Base-by-base conservation (phyloP, 1,140 invertebrate genomes). In the Anastrepha obliqua region DNA sequence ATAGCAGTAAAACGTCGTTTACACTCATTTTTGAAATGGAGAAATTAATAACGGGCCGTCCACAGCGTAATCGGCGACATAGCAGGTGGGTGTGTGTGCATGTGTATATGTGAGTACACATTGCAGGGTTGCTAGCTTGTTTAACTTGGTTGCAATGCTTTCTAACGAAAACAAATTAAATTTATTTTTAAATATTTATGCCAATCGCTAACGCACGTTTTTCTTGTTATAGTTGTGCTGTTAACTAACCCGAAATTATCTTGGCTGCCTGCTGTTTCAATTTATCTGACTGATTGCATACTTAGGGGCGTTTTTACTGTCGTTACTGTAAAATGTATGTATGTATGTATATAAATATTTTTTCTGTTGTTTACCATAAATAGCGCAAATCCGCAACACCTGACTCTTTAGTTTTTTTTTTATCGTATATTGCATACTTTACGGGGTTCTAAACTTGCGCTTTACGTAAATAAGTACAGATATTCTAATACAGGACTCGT, bases 51-150 rank as follows among this genome's bases (percentile, higher is more conserved):
- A 81, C 86, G 78, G 92, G 92, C 88, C 93, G 95, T 87, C 95
- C 95, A 70, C 94, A 95, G 70, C 93, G 95, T 87, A 95, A 94
- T 93, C 94, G 94, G 89, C 93, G 94, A 89, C 94, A 95, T 90
- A 95, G 94, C 90, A 93, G 94, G 94, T 94, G 29, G 29, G 29
- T 29, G 29, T 29, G 29, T 29, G 29, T 29, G 89, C 92, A 94
- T 94, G 17, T 29, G 58, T 89, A 51, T 51, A 81, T 67, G 67
- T 51, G 39, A 60, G 55, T 81, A 11, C 74, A 29, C 20, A 81
- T 4, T 8, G 42, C 20, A 11, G 15, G 47, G 15, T 8, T 81
- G 47, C 47, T 78, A 51, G 6, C 4, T 81, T 20, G 8, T 62
- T 62, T 62, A 17, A 8, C 4, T 6, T 17, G 42, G 58, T 64